A percentile compares a stretch with the other conserved stretches of the same genome.
These are phyloP conservation scores for Calameuta pallipes DNA, from an alignment of 2,888 invertebrate genomes.

Conservation along the genomic window DNA sequence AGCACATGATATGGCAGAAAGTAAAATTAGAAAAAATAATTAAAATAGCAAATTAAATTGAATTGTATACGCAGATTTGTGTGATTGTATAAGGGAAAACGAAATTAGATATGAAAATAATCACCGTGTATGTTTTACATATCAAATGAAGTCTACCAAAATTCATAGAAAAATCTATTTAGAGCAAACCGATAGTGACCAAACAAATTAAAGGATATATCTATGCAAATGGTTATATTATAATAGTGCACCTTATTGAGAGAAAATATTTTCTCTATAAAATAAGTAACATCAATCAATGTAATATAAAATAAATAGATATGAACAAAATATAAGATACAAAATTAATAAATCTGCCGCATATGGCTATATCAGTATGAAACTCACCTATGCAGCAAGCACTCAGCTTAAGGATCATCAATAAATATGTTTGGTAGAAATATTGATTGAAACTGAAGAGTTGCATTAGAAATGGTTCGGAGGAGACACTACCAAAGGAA, in stretches of 20 bases:
- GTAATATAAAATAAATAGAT: background rate
- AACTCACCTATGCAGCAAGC: slow-evolving; percentile 75
- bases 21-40: slow-evolving; percentile 14
- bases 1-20: too few species aligned
- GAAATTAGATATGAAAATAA: slow-evolving; percentile 2
- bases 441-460: slow-evolving; percentile 21
- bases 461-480: slow-evolving; percentile 37
- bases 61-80: slow-evolving; percentile 1
- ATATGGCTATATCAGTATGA: background rate
- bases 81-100: background rate
- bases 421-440: slow-evolving; percentile 53
- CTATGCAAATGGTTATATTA: background rate
- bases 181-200: background rate
- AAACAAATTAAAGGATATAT: background rate
- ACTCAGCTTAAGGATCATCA: slow-evolving; percentile 74
- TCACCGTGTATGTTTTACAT: background rate
- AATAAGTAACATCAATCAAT: background rate
- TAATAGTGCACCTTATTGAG: background rate
- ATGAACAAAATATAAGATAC: background rate
- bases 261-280: background rate
- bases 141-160: slow-evolving; percentile 1
- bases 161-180: slow-evolving; percentile 28
- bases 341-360: background rate
- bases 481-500: slow-evolving; percentile 29
- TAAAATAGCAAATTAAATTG: slow-evolving; percentile 15